phyloP scores from a whole-genome alignment of 2,797 vertebrate species.

The Oreochromis grahami region DNA sequence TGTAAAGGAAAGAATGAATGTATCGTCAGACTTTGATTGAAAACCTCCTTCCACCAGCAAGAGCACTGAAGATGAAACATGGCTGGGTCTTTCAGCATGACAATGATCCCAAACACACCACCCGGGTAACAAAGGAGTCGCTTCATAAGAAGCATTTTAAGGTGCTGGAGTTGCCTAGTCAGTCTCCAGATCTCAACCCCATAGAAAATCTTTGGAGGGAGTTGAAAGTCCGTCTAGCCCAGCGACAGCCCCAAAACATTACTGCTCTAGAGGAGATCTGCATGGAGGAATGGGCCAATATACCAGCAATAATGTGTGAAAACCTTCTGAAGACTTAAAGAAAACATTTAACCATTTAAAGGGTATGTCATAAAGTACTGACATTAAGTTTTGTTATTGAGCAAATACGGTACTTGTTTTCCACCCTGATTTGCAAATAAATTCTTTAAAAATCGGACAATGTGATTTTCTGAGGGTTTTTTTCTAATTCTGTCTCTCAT shows the following conservation, averaged over 20 bases:
- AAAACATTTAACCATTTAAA: fast-evolving
- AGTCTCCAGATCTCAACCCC: not conserved
- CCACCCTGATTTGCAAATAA: not conserved
- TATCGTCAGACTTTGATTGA: not conserved
- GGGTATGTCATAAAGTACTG: fast-evolving
- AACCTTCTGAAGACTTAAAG: not conserved
- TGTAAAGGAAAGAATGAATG: not conserved
- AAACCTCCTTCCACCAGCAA: not conserved
- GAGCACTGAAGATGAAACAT: not conserved
- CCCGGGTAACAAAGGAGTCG: fast-evolving
- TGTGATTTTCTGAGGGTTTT: fast-evolving
- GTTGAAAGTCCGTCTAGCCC: fast-evolving
- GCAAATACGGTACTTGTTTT: not conserved
- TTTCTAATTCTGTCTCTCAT: not conserved
- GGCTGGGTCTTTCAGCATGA: not conserved
- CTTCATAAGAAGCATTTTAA: not conserved
- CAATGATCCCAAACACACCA: not conserved
- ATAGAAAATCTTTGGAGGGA: not conserved
- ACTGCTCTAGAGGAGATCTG: not conserved
- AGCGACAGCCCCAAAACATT: not conserved
- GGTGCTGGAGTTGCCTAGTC: not conserved
- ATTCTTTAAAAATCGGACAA: not conserved
- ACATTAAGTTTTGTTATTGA: not conserved
- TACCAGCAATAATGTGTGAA: not conserved
- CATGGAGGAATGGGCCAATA: fast-evolving